Percentiles rank a stretch among this genome's conserved stretches.
These are phyloP conservation scores for Halocynthia aurantium DNA, from an alignment of 23 tunicate species.

Conservation along the genomic window DNA sequence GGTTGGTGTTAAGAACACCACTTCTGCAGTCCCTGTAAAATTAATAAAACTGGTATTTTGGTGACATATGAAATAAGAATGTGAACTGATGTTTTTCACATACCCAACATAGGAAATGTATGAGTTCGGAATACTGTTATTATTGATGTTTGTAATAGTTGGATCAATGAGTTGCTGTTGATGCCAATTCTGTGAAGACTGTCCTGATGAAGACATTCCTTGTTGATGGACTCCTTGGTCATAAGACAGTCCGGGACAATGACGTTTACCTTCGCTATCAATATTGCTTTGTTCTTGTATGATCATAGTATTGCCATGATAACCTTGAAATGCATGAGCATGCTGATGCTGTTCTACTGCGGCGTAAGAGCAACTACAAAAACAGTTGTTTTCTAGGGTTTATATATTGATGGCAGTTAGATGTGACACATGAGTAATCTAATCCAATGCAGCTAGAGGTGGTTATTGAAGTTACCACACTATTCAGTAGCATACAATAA, in stretches of 20 bases:
- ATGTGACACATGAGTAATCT: too few relatives aligned
- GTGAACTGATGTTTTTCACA: neutral
- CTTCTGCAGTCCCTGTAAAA: neutral
- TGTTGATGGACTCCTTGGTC: neutral
- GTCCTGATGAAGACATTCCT: slow-evolving; percentile 1
- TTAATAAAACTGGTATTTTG: too few relatives aligned
- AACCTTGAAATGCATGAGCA: neutral
- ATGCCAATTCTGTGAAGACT: neutral
- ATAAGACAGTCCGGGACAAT: neutral
- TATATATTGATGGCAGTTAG: too few relatives aligned
- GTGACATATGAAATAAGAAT: neutral
- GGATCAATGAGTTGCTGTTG: neutral
- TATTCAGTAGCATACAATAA: neutral
- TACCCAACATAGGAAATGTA: slow-evolving; percentile 1
- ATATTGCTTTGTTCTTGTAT: neutral
- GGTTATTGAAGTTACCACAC: too few relatives aligned
- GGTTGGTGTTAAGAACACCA: neutral
- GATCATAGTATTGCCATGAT: neutral
- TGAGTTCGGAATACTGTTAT: neutral
- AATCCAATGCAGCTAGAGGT: too few relatives aligned
- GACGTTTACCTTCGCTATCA: neutral
- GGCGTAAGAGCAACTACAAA: neutral
- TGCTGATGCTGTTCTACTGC: neutral
- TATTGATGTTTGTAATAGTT: slow-evolving; percentile 2
- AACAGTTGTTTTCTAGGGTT: neutral